Conservation (phyloP, 2,113 vertebrate species). For the Dasyurus viverrinus region DNA sequence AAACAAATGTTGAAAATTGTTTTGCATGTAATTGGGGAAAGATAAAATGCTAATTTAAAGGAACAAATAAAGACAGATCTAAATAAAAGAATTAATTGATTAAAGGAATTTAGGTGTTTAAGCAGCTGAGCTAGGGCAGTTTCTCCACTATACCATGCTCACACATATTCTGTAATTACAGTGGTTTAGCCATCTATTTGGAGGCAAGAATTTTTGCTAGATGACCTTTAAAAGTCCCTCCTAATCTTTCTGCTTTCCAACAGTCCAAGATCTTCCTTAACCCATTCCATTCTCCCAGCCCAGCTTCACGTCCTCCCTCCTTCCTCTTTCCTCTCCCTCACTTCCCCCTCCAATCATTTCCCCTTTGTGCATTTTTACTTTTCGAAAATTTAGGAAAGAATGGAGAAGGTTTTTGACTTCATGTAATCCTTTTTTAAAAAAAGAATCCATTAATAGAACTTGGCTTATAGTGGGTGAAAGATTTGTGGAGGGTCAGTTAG, state of each 20-base stretch:
- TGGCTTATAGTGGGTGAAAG: background rate
- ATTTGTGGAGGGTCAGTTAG: background rate
- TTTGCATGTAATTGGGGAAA: background rate
- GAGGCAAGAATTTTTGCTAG: background rate
- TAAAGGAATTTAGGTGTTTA: background rate
- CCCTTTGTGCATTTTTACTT: background rate
- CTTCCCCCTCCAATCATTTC: background rate
- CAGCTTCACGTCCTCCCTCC: background rate
- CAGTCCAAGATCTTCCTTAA: background rate
- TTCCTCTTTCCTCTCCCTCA: conserved; percentile 6
- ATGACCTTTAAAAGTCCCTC: background rate
- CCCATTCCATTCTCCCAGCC: background rate
- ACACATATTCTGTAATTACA: background rate
- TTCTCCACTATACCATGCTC: accelerated
- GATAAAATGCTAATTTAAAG: conserved; percentile 30
- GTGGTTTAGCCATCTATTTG: background rate
- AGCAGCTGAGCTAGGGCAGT: background rate
- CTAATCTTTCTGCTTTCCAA: background rate
- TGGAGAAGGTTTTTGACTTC: conserved; percentile 37
- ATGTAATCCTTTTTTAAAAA: conserved; percentile 17
- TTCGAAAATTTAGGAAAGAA: conserved; percentile 6
- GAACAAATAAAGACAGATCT: background rate
- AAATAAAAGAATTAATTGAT: background rate
- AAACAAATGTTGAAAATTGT: background rate
- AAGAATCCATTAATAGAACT: conserved; percentile 12